These are phyloP conservation scores for Cylas formicarius DNA, from an alignment of 1,140 invertebrate species.

Conservation along the genomic window DNA sequence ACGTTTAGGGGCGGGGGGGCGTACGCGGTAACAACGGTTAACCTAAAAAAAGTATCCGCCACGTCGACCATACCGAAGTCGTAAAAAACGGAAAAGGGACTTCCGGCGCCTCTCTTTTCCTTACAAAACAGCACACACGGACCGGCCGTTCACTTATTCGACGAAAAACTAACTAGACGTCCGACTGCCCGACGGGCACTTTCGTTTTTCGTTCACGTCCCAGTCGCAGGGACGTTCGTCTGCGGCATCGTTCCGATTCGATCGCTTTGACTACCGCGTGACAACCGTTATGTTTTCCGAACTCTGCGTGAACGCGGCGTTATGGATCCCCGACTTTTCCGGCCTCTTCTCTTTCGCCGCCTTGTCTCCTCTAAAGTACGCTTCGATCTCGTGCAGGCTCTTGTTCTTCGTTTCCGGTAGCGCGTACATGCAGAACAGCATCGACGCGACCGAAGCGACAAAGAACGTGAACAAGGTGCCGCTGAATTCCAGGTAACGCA, in stretches of 20 bases:
- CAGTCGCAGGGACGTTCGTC: not conserved
- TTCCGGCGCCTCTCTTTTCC: no score
- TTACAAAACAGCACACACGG: no score
- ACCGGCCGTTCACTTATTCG: no score
- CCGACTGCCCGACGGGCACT: not conserved
- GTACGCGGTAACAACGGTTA: no score
- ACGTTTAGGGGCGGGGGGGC: no score
- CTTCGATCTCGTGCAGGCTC: conserved; percentile 70
- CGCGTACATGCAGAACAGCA: conserved; percentile 58
- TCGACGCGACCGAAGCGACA: conserved; percentile 56
- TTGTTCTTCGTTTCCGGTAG: conserved; percentile 78
- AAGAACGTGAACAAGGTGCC: conserved; percentile 71
- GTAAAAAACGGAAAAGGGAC: no score
- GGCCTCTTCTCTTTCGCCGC: conserved; percentile 31
- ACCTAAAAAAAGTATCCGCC: no score
- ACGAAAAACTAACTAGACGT: not conserved
- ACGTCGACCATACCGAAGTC: no score
- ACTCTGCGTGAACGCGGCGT: conserved; percentile 20
- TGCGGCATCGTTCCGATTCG: no score
- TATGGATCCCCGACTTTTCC: conserved; percentile 33
- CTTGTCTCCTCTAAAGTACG: conserved; percentile 46
- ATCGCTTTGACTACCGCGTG: conserved; percentile 9
- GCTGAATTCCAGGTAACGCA: conserved; percentile 52
- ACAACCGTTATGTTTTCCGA: conserved; percentile 19
- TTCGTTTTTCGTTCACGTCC: not conserved